These are phyloP conservation scores for Sinopyrophorus schimmeli DNA, from an alignment of 2,888 invertebrate species.

Conservation along the genomic window DNA sequence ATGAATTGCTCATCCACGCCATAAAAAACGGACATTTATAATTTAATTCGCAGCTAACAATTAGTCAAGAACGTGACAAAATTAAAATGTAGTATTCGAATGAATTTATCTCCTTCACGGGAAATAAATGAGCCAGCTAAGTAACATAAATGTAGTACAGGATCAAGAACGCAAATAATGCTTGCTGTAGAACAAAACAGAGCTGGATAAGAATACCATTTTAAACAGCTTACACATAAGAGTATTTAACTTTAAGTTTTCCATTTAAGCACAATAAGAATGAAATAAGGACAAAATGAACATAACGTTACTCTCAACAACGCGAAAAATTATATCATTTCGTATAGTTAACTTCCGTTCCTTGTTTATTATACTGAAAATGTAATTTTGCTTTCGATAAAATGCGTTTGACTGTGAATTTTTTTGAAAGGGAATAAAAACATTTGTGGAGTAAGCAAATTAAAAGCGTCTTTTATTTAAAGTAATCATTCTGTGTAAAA, in stretches of 20 bases:
- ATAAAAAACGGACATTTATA: constrained; percentile 37
- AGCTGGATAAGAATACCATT: constrained; percentile 33
- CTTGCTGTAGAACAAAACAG: constrained; percentile 21
- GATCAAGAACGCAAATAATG: constrained; percentile 21
- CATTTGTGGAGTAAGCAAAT: constrained; percentile 16
- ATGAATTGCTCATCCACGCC: constrained; percentile 35
- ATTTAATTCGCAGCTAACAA: constrained; percentile 41
- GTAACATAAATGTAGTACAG: constrained; percentile 24
- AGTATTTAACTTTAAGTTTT: constrained; percentile 29
- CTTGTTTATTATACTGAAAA: no score
- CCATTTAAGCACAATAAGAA: constrained; percentile 30
- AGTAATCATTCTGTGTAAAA: constrained; percentile 12
- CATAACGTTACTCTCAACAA: constrained; percentile 21
- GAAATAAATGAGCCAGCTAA: constrained; percentile 22
- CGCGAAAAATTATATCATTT: constrained; percentile 30
- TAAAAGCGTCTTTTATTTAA: constrained; percentile 18
- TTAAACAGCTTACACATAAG: constrained; percentile 29
- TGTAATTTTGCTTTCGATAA: constrained; percentile 7
- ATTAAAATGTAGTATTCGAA: constrained; percentile 38
- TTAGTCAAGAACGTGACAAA: constrained; percentile 43
- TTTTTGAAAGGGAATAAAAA: constrained; percentile 9
- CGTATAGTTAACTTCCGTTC: no score
- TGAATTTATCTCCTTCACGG: constrained; percentile 22
- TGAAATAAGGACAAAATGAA: constrained; percentile 30
- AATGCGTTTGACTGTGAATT: constrained; percentile 8